Evolutionary conservation across 1,140 invertebrate species (phyloP).

Genomic region (Cydia strobilella): DNA sequence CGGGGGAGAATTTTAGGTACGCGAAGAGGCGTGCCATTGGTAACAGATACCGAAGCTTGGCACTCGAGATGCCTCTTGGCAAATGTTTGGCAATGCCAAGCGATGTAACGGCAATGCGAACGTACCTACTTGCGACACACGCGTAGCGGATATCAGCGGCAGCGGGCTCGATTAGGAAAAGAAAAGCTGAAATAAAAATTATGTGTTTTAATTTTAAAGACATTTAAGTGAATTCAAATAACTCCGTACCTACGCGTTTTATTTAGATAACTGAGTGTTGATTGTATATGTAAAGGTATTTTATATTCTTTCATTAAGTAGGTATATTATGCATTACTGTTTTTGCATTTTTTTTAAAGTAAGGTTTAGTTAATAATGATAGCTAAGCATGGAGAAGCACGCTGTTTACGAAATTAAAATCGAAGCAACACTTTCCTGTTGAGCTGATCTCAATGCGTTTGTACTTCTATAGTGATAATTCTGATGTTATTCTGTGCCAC

Average conservation of each 20-base stretch:
- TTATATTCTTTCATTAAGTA: too few species aligned
- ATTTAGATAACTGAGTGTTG: too few species aligned
- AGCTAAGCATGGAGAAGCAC: too few species aligned
- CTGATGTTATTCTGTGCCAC: neutral
- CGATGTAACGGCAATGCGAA: slow-evolving; percentile 50
- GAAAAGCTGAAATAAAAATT: neutral
- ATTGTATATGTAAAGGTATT: too few species aligned
- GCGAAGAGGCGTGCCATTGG: slow-evolving; percentile 50
- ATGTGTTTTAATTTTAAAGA: too few species aligned
- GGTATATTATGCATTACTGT: too few species aligned
- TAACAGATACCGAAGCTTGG: slow-evolving; percentile 60
- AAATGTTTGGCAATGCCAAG: slow-evolving; percentile 49
- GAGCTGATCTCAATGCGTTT: neutral
- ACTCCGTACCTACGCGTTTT: too few species aligned
- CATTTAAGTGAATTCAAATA: too few species aligned
- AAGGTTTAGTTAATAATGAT: too few species aligned
- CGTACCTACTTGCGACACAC: slow-evolving; percentile 40
- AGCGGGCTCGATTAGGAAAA: neutral
- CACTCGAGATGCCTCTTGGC: slow-evolving; percentile 55
- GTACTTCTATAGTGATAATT: neutral
- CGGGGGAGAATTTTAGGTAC: slow-evolving; percentile 40
- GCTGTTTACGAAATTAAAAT: too few species aligned
- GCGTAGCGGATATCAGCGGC: neutral
- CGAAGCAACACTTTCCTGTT: neutral
- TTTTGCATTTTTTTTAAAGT: too few species aligned